A percentile compares a stretch with the other conserved stretches of the same genome.
Conservation (phyloP, 1,140 invertebrate species). For the Carcinoscorpius rotundicauda region DNA sequence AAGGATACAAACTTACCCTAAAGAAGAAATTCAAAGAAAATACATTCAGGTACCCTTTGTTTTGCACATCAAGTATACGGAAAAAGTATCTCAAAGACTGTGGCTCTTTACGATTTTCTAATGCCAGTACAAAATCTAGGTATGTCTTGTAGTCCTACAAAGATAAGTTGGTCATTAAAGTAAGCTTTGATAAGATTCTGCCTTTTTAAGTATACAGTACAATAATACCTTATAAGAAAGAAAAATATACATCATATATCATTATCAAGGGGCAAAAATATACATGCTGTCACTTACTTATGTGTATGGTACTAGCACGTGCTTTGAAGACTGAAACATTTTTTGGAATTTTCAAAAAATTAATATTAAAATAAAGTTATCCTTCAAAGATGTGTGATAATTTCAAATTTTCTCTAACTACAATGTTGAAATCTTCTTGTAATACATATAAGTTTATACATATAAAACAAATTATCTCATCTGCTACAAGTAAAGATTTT, state of each 20-base stretch:
- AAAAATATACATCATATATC: background rate
- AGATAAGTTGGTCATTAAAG: constrained; percentile 6
- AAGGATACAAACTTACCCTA: constrained; percentile 37
- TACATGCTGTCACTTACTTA: background rate
- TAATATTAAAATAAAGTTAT: too few species aligned
- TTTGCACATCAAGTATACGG: constrained; percentile 78
- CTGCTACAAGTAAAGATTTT: too few species aligned
- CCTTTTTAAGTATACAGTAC: background rate
- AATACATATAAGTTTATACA: too few species aligned
- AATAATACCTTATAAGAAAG: background rate
- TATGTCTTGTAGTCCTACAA: constrained; percentile 85
- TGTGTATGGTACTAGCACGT: too few species aligned
- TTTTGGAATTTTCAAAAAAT: too few species aligned
- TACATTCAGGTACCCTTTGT: constrained; percentile 71
- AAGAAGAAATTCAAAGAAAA: constrained; percentile 91
- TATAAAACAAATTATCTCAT: too few species aligned
- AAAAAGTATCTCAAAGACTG: constrained; percentile 87
- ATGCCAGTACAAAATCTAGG: constrained; percentile 81
- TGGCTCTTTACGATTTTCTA: constrained; percentile 84
- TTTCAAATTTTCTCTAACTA: too few species aligned
- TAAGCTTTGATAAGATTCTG: too few species aligned
- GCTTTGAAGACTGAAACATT: too few species aligned
- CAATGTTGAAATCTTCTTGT: too few species aligned
- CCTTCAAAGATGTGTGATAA: too few species aligned
- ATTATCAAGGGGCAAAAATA: background rate